Percentiles rank a stretch among this genome's conserved stretches.
Evolutionary conservation across 2,888 invertebrate genomes (phyloP).

Genomic region (Nymphalis urticae): DNA sequence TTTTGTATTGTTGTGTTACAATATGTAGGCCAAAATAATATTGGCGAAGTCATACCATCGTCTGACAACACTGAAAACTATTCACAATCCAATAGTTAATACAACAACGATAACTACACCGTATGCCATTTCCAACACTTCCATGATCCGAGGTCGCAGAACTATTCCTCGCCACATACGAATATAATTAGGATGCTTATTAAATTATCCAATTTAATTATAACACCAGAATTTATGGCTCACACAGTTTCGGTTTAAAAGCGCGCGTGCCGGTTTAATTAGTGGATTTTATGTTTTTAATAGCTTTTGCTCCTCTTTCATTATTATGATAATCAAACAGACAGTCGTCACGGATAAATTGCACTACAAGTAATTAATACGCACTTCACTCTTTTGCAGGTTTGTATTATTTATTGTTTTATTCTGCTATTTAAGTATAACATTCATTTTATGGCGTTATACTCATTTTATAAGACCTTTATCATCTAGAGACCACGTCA

Average conservation of each 20-base stretch:
- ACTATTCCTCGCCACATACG: slow-evolving; percentile 1
- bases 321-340: slow-evolving; percentile 29
- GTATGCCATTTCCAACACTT: not conserved
- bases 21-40: too few relatives aligned
- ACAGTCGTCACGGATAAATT: slow-evolving; percentile 22
- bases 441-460: not conserved
- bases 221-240: slow-evolving; percentile 15
- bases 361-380: slow-evolving; percentile 18
- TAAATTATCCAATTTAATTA: slow-evolving; percentile 30
- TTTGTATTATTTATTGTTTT: not conserved
- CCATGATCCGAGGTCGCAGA: not conserved
- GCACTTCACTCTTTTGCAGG: slow-evolving; percentile 5
- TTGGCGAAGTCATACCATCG: too few relatives aligned
- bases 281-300: slow-evolving; percentile 27
- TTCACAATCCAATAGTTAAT: too few relatives aligned
- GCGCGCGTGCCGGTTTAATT: slow-evolving; percentile 2
- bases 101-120: too few relatives aligned
- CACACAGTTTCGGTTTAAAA: not conserved
- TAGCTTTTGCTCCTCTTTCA: slow-evolving; percentile 15
- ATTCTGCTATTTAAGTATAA: not conserved
- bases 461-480: too few relatives aligned
- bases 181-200: slow-evolving; percentile 23
- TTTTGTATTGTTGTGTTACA: too few relatives aligned
- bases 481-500: too few relatives aligned
- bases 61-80: too few relatives aligned